Evolutionary conservation across 2,113 vertebrate genomes (phyloP).

Genomic region (Bubo blakistoni): DNA sequence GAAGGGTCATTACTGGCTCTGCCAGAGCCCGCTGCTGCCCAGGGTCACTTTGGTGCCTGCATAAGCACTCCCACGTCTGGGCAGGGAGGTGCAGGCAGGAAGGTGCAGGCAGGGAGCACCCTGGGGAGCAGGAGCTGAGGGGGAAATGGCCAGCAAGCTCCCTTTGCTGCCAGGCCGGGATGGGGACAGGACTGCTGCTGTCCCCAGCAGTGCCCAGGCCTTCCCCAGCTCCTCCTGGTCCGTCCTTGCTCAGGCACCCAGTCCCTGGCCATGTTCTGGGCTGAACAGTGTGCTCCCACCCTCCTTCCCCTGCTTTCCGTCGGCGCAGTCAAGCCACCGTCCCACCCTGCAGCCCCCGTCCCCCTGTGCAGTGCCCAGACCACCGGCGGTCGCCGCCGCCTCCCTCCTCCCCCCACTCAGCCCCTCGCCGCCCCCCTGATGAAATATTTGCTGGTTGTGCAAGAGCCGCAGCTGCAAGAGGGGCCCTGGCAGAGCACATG

Average conservation of each 20-base stretch:
- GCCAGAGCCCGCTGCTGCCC: neutral
- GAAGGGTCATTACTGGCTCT: neutral
- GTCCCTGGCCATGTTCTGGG: neutral
- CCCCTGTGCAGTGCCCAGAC: no score
- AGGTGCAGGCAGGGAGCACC: neutral
- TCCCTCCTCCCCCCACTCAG: neutral
- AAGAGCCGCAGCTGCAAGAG: neutral
- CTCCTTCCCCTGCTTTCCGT: neutral
- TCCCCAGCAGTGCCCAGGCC: neutral
- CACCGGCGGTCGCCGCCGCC: accelerated
- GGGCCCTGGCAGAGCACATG: neutral
- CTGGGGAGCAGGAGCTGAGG: neutral
- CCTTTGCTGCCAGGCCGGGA: neutral
- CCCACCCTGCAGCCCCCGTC: neutral
- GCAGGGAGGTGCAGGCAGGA: neutral
- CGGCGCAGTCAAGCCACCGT: neutral
- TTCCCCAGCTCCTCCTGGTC: no score
- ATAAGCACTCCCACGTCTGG: no score
- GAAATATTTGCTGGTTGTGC: neutral
- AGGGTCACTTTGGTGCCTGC: neutral
- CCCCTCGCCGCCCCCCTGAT: no score
- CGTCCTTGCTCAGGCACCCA: neutral
- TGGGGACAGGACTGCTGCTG: no score
- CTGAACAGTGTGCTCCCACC: neutral
- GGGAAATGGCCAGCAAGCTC: no score